phyloP scores from a whole-genome alignment of 2,797 vertebrate species.

The Synaphobranchus kaupii region DNA sequence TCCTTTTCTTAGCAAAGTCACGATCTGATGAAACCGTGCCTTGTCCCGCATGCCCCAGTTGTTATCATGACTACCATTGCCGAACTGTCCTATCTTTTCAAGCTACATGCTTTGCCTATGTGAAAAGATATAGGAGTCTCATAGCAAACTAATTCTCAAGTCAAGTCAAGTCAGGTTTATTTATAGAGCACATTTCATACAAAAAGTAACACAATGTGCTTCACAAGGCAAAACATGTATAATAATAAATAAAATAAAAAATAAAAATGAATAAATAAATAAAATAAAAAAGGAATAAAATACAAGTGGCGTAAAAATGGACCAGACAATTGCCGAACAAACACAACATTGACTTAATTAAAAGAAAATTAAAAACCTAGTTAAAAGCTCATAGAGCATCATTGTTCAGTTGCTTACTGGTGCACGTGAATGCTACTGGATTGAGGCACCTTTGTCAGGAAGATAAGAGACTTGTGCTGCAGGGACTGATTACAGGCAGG shows the following conservation, averaged over 20 bases:
- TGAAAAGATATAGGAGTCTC: neutral
- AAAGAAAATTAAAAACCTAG: too few relatives aligned
- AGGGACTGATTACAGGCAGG: constrained; percentile 27
- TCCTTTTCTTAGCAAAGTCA: neutral
- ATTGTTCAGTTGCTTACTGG: neutral
- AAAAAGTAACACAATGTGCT: too few relatives aligned
- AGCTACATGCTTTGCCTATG: neutral
- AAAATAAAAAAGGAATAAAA: too few relatives aligned
- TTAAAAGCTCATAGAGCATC: neutral
- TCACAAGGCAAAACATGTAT: too few relatives aligned
- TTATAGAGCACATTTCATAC: too few relatives aligned
- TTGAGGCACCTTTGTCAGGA: constrained; percentile 46
- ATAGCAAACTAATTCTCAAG: neutral
- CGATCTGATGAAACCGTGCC: neutral
- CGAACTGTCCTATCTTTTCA: neutral
- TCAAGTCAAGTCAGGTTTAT: too few relatives aligned
- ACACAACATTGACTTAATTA: too few relatives aligned
- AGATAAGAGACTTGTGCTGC: constrained; percentile 40
- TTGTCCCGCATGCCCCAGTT: neutral
- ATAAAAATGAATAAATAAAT: too few relatives aligned
- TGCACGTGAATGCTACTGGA: constrained; percentile 13
- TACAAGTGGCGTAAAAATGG: too few relatives aligned
- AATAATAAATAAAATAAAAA: too few relatives aligned
- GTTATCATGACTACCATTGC: neutral
- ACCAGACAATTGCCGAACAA: too few relatives aligned